Evolutionary conservation across 2,888 invertebrate species (phyloP).

Genomic region (Tetheella fluctuosa): DNA sequence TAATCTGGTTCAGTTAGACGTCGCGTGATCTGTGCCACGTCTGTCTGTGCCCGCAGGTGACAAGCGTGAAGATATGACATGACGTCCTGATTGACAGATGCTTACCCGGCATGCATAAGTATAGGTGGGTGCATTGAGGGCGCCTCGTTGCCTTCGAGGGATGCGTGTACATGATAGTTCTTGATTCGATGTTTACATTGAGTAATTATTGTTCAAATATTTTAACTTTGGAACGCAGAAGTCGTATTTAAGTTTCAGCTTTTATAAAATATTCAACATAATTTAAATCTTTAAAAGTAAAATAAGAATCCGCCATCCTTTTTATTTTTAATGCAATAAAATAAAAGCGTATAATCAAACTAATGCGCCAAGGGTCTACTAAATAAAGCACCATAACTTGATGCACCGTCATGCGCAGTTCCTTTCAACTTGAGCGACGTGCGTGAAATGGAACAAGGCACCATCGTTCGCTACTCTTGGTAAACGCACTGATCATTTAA

Average conservation of each 20-base stretch:
- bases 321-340: background rate
- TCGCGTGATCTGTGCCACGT: conserved; percentile 26
- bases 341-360: conserved; percentile 28
- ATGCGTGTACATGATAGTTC: conserved; percentile 9
- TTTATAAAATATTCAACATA: too few species aligned
- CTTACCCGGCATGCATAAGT: conserved; percentile 27
- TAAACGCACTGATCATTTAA: background rate
- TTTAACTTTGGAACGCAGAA: background rate
- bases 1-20: conserved; percentile 41
- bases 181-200: conserved; percentile 1
- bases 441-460: conserved; percentile 45
- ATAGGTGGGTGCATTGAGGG: conserved; percentile 19
- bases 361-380: conserved; percentile 31
- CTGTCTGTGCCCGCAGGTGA: conserved; percentile 41
- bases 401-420: conserved; percentile 14
- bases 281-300: background rate
- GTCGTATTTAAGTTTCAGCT: background rate
- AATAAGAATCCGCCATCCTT: background rate
- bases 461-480: conserved; percentile 15
- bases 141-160: background rate
- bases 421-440: conserved; percentile 33
- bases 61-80: conserved; percentile 48
- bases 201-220: background rate
- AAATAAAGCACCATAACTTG: conserved; percentile 5
- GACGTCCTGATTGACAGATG: conserved; percentile 39